A percentile compares a stretch with the other conserved stretches of the same genome.
Evolutionary conservation across 2,888 invertebrate species (phyloP).

Genomic region (Drosophila infuscata): DNA sequence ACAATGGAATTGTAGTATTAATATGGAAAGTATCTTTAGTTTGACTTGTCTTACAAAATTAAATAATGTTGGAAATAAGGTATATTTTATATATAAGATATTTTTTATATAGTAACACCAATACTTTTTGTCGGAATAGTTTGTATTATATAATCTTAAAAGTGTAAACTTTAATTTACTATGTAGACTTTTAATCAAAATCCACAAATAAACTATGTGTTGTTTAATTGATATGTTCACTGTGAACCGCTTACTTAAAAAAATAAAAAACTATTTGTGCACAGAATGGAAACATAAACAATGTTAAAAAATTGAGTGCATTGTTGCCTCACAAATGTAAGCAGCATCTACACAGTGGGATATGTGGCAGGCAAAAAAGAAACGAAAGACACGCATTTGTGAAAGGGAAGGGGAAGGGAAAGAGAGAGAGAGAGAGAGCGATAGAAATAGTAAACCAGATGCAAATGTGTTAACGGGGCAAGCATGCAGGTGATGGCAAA

Average conservation of each 20-base stretch:
- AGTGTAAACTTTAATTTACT: background rate
- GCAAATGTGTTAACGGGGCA: conserved; percentile 77
- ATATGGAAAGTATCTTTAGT: too few species aligned
- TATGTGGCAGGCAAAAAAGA: conserved; percentile 5
- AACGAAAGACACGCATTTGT: conserved; percentile 4
- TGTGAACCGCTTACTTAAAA: conserved; percentile 2
- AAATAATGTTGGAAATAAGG: background rate
- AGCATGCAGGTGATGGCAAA: conserved; percentile 79
- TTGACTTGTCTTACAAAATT: background rate
- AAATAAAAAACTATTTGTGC: conserved; percentile 5
- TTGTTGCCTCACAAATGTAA: conserved; percentile 48
- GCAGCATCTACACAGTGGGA: conserved; percentile 24
- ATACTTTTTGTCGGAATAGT: background rate
- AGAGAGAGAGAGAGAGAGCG: conserved; percentile 1
- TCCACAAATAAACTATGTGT: conserved; percentile 16
- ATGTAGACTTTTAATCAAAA: conserved; percentile 1
- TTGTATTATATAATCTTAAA: background rate
- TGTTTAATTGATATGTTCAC: conserved; percentile 1
- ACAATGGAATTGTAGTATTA: background rate
- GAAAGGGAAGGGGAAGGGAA: background rate
- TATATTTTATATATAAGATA: background rate
- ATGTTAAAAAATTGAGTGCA: conserved; percentile 19
- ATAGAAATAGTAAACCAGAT: conserved; percentile 35
- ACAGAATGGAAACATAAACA: conserved; percentile 15
- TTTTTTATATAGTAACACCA: background rate